phyloP scores from a whole-genome alignment of 2,113 vertebrate species.

The Erythrolamprus reginae region DNA sequence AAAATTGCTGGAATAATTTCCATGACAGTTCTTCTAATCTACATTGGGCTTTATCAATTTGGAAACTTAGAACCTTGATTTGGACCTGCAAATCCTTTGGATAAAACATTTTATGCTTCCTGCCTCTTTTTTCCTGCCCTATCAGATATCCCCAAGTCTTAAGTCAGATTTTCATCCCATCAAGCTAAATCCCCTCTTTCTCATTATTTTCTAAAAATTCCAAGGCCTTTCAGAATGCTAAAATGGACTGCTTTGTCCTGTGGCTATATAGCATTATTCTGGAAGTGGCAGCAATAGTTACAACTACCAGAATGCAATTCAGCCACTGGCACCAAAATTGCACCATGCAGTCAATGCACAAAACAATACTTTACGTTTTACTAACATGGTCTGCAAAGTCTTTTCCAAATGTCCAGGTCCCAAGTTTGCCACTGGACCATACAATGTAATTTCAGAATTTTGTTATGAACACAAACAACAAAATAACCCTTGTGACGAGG shows the following conservation, averaged over 20 bases:
- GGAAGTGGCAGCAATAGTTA: no score
- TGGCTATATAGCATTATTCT: background rate
- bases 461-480: background rate
- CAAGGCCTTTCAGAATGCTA: background rate
- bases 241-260: background rate
- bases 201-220: background rate
- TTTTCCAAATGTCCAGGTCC: background rate
- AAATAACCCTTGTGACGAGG: no score
- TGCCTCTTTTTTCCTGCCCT: background rate
- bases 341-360: no score
- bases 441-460: background rate
- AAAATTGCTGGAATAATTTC: background rate
- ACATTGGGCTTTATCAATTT: background rate
- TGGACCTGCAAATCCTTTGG: background rate
- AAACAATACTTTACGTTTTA: no score
- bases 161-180: background rate
- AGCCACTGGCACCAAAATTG: no score
- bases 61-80: background rate
- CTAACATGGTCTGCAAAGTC: no score
- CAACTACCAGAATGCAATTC: no score
- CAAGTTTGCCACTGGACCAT: background rate
- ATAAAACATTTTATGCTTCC: background rate
- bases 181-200: background rate
- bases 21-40: background rate
- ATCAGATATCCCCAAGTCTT: background rate